phyloP scores from a whole-genome alignment of 2,113 vertebrate genomes.

The Pristiophorus japonicus region DNA sequence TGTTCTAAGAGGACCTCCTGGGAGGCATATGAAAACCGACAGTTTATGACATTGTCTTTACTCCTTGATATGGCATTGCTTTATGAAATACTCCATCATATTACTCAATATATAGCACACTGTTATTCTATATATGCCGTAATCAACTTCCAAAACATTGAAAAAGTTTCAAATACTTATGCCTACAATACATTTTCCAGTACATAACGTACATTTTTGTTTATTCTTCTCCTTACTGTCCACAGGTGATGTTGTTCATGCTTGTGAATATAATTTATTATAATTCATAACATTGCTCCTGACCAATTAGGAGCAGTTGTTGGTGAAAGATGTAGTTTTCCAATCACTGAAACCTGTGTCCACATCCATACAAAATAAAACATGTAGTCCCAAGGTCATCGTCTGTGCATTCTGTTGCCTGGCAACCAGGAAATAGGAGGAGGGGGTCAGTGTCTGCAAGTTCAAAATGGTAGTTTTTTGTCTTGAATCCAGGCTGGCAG shows the following conservation, averaged over 20 bases:
- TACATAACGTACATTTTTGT: background rate
- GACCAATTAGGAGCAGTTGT: background rate
- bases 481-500: background rate
- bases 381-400: background rate
- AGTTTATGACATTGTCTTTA: background rate
- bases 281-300: background rate
- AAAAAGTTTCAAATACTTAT: background rate
- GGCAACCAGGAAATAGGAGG: background rate
- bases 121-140: background rate
- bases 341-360: background rate
- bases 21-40: background rate
- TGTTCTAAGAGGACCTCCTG: background rate
- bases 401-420: background rate
- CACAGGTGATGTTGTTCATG: background rate
- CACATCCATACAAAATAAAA: constrained; percentile 7
- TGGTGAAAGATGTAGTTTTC: background rate
- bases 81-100: background rate
- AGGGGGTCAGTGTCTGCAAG: background rate
- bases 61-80: background rate
- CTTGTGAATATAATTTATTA: background rate
- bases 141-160: background rate
- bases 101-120: background rate
- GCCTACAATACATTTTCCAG: background rate
- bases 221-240: background rate
- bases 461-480: background rate